Evolutionary conservation across 1,140 invertebrate genomes (phyloP), one percentile per base, ranked within the genome.

Genomic region (Anastatus disparis): DNA sequence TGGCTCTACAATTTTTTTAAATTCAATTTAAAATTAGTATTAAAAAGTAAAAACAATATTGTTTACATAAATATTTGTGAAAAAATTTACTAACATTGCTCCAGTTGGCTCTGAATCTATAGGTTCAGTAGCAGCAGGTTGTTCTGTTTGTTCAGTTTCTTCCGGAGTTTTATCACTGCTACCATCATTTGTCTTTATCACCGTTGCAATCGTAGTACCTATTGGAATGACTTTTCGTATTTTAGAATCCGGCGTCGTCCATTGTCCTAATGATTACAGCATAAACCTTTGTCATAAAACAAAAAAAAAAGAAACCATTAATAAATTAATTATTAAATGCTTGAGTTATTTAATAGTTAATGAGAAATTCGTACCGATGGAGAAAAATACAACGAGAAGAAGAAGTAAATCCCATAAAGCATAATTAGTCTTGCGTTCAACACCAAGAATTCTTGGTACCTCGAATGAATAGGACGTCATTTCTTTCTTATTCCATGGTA

Each of bases 381-480:
- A n/a, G n/a, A 99, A 95, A 82, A 99, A 99, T 26, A 99, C 90
- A 24, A 97, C 92, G 29, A 99, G 87, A 0, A 99, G 87, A 17
- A 99, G 82, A 20, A 95, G 86, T 22, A 99, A 87, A 85, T 99
- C 97, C 85, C 94, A 97, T n/a, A 93, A 87, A 1, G 97, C 97
- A 79, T 93, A 93, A 85, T 96, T 95, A 22, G 88, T 83, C 55
- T 89, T 88, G 75, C 93, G 91, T 85, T 97, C 93, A 55, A 99
- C 92, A 1, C 97, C 98, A 64, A 99, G 91, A 66, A 99, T 95
- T 67, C 93, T 89, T 0, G 95, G 93, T 0, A 93, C 87, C 75
- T 90, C 92, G 75, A 97, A 92, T 1, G 95, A 94, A 76, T 88
- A 85, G 7, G 87, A 90, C 2, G 88, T 81, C 56, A 87, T 84